Base-by-base conservation (phyloP, 2,113 vertebrate genomes). In the Microcebus murinus region DNA sequence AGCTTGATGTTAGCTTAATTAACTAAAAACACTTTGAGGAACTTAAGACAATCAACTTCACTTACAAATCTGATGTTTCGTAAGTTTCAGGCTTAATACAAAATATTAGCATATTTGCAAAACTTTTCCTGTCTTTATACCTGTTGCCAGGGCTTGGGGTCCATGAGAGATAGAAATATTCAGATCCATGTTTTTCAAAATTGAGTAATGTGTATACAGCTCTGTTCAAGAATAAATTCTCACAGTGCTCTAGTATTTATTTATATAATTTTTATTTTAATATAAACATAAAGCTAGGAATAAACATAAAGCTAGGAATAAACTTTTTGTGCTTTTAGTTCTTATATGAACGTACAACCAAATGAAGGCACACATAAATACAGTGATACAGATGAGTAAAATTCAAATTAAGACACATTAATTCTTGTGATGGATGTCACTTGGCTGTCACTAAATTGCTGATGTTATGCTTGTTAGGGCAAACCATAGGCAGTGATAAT, bases 11-110 rank as follows among this genome's bases (percentile, higher is more conserved):
- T 74, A 89, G 55, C 9, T 50, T 73, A 52, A 80, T 59, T 39
- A 73, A 65, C 34, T 84, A 18, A 94, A 87, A 91, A 39, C 20
- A 67, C 39, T 17, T n/a, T 15, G 63, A 92, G 52, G 27, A 90
- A 92, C n/a, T 55, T 20, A 21, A 79, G n/a, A 65, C 25, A 63
- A 25, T 81, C 36, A 55, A 61, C 6, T 45, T 87, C 55, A 83
- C 17, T 85, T 48, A 29, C 12, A 89, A 27, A 81, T 52, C 20
- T 14, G 6, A 83, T 27, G 18, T 11, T 80, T 27, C 2, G 1
- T n/a, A 31, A 27, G 34, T 52, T 42, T 83, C 11, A 67, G 71
- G 34, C 29, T 79, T 61, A 14, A 34, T 15, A 31, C 1, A 15
- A 39, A 5, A 7, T 36, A 29, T 3, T 13, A 36, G 20, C 6